phyloP scores from a whole-genome alignment of 2,113 vertebrate genomes.

The Apteryx owenii region DNA sequence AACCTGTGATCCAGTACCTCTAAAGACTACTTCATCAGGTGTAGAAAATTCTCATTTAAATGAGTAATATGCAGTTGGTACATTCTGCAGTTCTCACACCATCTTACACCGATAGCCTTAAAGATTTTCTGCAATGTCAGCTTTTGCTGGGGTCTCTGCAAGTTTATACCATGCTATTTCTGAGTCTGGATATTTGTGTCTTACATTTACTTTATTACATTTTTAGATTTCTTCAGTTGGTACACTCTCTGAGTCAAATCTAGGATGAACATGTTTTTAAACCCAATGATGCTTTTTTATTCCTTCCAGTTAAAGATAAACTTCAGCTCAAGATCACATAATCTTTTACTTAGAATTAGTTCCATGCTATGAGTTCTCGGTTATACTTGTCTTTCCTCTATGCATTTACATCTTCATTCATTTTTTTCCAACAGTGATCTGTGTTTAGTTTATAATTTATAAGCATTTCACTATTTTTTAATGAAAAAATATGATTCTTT shows the following conservation, averaged over 20 bases:
- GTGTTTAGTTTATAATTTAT: conserved; percentile 34
- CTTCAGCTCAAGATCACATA: conserved; percentile 44
- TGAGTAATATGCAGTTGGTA: conserved; percentile 11
- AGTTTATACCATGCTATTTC: conserved; percentile 39
- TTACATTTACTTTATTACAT: conserved; percentile 48
- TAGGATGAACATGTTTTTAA: conserved; percentile 31
- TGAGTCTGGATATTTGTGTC: conserved; percentile 51
- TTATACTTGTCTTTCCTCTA: conserved; percentile 25
- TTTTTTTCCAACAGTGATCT: not conserved
- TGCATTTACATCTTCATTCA: conserved; percentile 39
- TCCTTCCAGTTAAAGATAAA: conserved; percentile 29
- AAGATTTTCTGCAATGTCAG: conserved; percentile 21
- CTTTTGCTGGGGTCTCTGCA: not conserved
- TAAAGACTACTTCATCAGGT: conserved; percentile 5
- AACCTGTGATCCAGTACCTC: not conserved
- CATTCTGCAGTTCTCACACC: conserved; percentile 30
- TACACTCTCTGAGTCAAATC: conserved; percentile 30
- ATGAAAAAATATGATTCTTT: conserved; percentile 7
- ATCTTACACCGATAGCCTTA: conserved; percentile 10
- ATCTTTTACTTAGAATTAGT: conserved; percentile 28
- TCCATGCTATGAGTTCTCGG: conserved; percentile 14
- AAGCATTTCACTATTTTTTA: conserved; percentile 36
- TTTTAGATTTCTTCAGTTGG: conserved; percentile 7
- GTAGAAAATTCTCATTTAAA: conserved; percentile 28
- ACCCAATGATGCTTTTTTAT: conserved; percentile 11